These are phyloP conservation scores for Chelmon rostratus DNA, from an alignment of 2,797 vertebrate species.

Conservation along the genomic window DNA sequence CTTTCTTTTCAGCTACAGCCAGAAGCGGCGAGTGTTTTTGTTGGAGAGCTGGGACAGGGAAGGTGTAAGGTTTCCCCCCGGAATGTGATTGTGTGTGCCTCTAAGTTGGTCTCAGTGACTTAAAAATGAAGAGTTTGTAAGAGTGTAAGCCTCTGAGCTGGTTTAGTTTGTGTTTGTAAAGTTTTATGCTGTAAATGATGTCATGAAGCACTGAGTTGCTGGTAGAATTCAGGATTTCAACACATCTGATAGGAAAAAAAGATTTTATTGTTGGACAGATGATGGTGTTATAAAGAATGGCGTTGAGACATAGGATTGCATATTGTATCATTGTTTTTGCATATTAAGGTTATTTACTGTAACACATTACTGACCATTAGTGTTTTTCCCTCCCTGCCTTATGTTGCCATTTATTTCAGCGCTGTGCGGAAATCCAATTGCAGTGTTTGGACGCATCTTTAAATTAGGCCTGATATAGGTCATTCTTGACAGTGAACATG, in stretches of 20 bases:
- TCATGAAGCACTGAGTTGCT: neutral
- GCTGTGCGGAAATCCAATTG: neutral
- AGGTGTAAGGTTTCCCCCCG: constrained; percentile 74
- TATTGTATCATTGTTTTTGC: neutral
- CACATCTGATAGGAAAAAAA: neutral
- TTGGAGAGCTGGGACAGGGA: constrained; percentile 58
- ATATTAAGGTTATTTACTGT: neutral
- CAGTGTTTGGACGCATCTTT: constrained; percentile 1
- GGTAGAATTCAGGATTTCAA: neutral
- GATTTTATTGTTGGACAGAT: neutral
- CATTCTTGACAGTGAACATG: neutral
- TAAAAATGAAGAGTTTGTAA: constrained; percentile 24
- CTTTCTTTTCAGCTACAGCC: constrained; percentile 40
- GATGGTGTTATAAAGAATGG: neutral
- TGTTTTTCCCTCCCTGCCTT: neutral
- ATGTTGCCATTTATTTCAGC: constrained; percentile 19
- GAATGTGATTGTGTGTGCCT: constrained; percentile 69
- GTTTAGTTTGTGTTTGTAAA: neutral
- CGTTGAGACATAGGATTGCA: neutral
- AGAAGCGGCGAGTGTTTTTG: constrained; percentile 61
- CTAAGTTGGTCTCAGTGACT: constrained; percentile 27
- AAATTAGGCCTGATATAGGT: neutral
- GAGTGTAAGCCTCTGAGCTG: neutral
- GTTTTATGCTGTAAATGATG: neutral
- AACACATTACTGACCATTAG: neutral